Evolutionary conservation across 1,140 invertebrate species (phyloP), one percentile per base, ranked within the genome.

Genomic region (Hylaeus anthracinus): DNA sequence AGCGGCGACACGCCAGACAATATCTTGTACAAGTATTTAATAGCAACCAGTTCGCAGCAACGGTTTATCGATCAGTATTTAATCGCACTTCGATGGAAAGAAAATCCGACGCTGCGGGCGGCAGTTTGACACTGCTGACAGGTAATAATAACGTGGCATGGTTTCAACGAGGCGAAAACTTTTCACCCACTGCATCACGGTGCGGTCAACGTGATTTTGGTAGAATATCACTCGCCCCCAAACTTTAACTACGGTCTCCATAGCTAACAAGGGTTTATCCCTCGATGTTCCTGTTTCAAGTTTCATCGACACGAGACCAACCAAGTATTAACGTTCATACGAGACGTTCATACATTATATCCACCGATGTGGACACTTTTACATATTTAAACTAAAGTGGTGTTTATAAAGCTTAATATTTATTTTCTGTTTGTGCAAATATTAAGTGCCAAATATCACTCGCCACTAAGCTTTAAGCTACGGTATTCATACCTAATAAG

Each of bases 31-130:
- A 14, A 60, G 60, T 60, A 72, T 72, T 72, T 14, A 72, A 72
- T 60, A 72, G 56, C 60, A 60, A n/a, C 56, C 56, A 72, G 12
- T 56, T 72, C n/a, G 41, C 10, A 60, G 26, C 12, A 56, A 61
- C 37, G 71, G 55, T 48, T 61, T 72, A 60, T 72, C 71, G 71
- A 72, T 60, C 41, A 26, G 41, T 58, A 56, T 61, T 72, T 72
- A 72, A 72, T 60, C 56, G 14, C 9, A 5, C 10, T 48, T 9
- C 12, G 41, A 72, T 15, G n/a, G 43, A 14, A 60, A 14, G 43
- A 72, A 72, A 72, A 72, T 72, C 43, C 8, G 41, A 9, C 8
- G 55, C 1, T 56, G 5, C 39, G 39, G 41, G 56, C 43, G 71
- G 15, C 71, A 12, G 48, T 26, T 26, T 26, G 26, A 26, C 26